Base-by-base conservation (phyloP, 1,140 invertebrate species). In the Plodia interpunctella region DNA sequence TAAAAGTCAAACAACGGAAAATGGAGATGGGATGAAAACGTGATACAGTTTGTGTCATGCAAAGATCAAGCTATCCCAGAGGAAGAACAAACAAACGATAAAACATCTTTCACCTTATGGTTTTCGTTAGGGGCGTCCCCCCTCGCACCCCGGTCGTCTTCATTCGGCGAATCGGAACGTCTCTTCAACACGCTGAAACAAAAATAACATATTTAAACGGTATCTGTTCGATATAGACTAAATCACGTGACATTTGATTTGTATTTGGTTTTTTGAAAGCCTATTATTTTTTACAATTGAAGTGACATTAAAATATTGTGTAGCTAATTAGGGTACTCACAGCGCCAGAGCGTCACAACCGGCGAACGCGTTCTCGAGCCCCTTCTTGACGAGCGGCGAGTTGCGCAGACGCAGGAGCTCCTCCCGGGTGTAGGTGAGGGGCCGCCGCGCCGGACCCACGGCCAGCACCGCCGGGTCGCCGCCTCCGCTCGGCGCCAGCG, bases 391-490 rank as follows among this genome's bases (percentile, higher is more conserved):
- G 62, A 93, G 82, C 60, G 92, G 91, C 69, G 90, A 90, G 69
- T 82, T 80, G 44, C 91, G 90, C 60, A 94, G 90, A 13, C 90
- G 85, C 82, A 94, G 87, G 51, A 94, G 87, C 72, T 93, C 88
- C 54, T 94, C 92, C 89, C 93, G 70, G 21, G 84, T 78, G 74
- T 90, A 90, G 17, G 70, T 76, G 35, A 83, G 79, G 62, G 79
- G 70, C 10, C 76, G 73, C 13, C 78, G 78, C 38, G 72, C 78
- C 51, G 85, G 82, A 0, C 85, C 85, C 66, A 88, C 65, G 44
- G 83, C 83, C 63, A 88, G 70, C 65, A 88, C 85, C 15, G 85
- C 85, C 25, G 83, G 81, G 67, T 86, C 83, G 17, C 76, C 79
- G 35, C 69, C 78, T 9, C 77, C 81, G 15, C 71, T 76, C 28